Evolutionary conservation across 1,140 invertebrate genomes (phyloP).

Genomic region (Papilio dardanus): DNA sequence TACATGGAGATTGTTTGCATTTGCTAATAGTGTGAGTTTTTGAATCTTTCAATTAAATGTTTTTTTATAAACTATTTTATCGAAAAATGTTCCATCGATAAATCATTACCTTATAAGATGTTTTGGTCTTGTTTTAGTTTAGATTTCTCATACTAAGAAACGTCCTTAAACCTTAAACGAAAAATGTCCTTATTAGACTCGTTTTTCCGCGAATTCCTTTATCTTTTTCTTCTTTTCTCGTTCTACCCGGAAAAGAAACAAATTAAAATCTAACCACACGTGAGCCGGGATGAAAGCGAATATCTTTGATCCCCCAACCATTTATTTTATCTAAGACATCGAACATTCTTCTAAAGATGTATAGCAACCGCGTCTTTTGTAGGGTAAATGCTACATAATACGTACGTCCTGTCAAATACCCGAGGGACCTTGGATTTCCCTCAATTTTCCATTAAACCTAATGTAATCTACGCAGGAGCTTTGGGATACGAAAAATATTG

Average conservation of each 20-base stretch:
- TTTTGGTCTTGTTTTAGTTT: too few relatives aligned
- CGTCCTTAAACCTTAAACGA: too few relatives aligned
- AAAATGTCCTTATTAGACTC: background rate
- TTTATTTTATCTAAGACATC: constrained; percentile 49
- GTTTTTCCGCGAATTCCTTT: background rate
- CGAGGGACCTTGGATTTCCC: constrained; percentile 32
- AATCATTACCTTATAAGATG: too few relatives aligned
- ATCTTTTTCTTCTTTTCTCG: background rate
- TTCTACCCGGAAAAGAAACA: constrained; percentile 14
- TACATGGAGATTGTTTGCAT: background rate
- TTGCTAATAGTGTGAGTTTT: background rate
- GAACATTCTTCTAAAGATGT: constrained; percentile 1
- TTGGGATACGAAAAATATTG: constrained; percentile 25
- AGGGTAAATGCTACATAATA: constrained; percentile 29
- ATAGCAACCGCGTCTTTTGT: constrained; percentile 32
- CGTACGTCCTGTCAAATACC: constrained; percentile 35
- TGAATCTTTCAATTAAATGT: background rate
- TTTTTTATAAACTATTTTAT: background rate
- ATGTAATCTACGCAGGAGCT: constrained; percentile 33
- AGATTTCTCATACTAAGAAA: too few relatives aligned
- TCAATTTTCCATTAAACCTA: constrained; percentile 41
- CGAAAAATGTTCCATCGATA: background rate
- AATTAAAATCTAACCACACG: constrained; percentile 18
- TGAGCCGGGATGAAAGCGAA: constrained; percentile 35
- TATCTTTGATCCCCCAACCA: constrained; percentile 51